Base-by-base conservation (phyloP, 2,113 vertebrate genomes). In the Sturnus vulgaris region DNA sequence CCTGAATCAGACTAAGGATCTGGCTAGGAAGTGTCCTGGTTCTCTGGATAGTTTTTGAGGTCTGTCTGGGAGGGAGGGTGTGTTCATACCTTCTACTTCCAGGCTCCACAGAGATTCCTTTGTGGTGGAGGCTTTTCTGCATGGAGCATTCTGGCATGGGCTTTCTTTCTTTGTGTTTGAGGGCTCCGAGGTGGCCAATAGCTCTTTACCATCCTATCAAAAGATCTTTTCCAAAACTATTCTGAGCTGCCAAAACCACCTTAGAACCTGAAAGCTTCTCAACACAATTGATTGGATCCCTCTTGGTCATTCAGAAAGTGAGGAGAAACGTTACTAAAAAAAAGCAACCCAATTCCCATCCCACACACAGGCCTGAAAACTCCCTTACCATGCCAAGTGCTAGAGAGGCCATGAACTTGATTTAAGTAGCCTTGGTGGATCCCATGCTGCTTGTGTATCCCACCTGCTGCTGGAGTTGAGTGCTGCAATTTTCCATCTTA, bases 381-480 rank as follows among this genome's bases (percentile, higher is more conserved):
- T 6, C 21, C 18, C 17, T 70, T 35, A 5, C 23, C 27, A 0
- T 50, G 66, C 23, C 0, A 0, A 7, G 25, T 60, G n/a, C 55
- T 65, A 8, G 68, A 37, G 31, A 57, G 27, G 46, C 35, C 37
- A 8, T 16, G 28, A 55, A 5, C 37, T 66, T 0, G 23, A 17
- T 64, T 53, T 33, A 49, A 24, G 30, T 47, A 39, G 40, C 15
- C 56, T 70, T 61, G 52, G 12, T 70, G 65, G 55, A 78, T 82
- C 40, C 19, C n/a, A 1, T 75, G 56, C 47, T 75, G 27, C 46
- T 75, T 66, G 22, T 63, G 31, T 73, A 2, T 73, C n/a, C 37
- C 49, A 50, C 5, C 14, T 3, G 1, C 46, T 87, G 64, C 59
- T 65, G 33, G 35, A 84, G 16, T 61, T 30, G 20, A 70, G 42